These are phyloP conservation scores for Sturmia bella DNA, from an alignment of 2,888 invertebrate species.

Conservation along the genomic window DNA sequence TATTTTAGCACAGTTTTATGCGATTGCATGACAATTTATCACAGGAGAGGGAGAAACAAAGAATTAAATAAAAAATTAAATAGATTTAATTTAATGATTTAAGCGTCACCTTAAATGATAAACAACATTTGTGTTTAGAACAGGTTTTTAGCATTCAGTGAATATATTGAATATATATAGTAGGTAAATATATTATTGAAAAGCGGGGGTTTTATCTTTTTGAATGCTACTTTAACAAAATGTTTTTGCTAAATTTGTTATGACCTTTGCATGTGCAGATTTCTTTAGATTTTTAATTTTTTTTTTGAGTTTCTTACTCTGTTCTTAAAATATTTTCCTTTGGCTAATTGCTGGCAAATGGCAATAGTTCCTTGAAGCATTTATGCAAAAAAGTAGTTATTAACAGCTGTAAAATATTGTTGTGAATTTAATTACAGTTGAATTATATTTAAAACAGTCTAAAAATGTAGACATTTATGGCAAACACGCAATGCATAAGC, in stretches of 20 bases:
- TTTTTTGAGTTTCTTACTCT: slow-evolving; percentile 14
- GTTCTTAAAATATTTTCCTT: slow-evolving; percentile 36
- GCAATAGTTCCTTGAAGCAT: neutral
- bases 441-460: slow-evolving; percentile 45
- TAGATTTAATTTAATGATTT: slow-evolving; percentile 55
- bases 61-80: slow-evolving; percentile 40
- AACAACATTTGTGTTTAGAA: slow-evolving; percentile 40
- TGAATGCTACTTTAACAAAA: neutral
- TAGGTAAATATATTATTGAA: neutral
- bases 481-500: slow-evolving; percentile 56
- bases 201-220: neutral
- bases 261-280: slow-evolving; percentile 44
- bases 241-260: slow-evolving; percentile 5
- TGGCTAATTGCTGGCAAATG: slow-evolving; percentile 26
- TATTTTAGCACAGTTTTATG: slow-evolving; percentile 41
- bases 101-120: slow-evolving; percentile 54
- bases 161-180: neutral
- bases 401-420: slow-evolving; percentile 59
- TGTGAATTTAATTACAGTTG: slow-evolving; percentile 57
- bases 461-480: slow-evolving; percentile 59
- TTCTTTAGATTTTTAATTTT: neutral
- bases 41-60: neutral
- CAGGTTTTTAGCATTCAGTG: neutral
- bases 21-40: slow-evolving; percentile 60
- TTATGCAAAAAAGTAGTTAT: slow-evolving; percentile 49